Conservation (phyloP, 2,797 vertebrate species). For the Anguilla marmorata region DNA sequence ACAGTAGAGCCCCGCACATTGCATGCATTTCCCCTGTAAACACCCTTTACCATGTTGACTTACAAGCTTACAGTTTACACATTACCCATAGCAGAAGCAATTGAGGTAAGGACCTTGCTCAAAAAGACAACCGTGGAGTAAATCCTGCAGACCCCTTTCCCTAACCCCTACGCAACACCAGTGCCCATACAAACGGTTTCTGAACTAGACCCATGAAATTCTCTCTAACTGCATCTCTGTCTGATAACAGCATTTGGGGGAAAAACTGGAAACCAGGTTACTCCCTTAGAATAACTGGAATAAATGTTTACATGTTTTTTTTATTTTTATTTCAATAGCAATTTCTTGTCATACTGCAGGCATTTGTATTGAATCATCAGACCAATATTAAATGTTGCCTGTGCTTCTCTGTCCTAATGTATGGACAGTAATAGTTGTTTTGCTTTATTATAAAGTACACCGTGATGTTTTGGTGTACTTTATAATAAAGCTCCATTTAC, state of each 20-base stretch:
- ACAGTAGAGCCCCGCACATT: background rate
- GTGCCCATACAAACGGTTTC: constrained; percentile 14
- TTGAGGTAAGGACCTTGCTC: background rate
- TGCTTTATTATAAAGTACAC: background rate
- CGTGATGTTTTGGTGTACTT: background rate
- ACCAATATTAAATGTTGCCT: background rate
- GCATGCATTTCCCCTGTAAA: background rate
- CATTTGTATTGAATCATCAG: background rate
- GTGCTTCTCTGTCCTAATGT: background rate
- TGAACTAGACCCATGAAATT: constrained; percentile 1
- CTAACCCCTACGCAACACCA: background rate
- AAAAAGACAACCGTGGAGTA: background rate
- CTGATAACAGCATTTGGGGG: background rate
- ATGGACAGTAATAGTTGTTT: background rate
- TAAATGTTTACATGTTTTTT: background rate
- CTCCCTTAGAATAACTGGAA: background rate
- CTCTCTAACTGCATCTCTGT: background rate
- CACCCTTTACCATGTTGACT: background rate
- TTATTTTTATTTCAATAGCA: background rate
- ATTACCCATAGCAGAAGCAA: constrained; percentile 6
- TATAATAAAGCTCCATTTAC: background rate
- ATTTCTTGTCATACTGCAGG: background rate
- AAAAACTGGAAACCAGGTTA: background rate
- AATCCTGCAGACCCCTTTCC: background rate
- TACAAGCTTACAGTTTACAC: constrained; percentile 7